phyloP scores from a whole-genome alignment of 2,888 invertebrate genomes.

The Petrolisthes manimaculis region DNA sequence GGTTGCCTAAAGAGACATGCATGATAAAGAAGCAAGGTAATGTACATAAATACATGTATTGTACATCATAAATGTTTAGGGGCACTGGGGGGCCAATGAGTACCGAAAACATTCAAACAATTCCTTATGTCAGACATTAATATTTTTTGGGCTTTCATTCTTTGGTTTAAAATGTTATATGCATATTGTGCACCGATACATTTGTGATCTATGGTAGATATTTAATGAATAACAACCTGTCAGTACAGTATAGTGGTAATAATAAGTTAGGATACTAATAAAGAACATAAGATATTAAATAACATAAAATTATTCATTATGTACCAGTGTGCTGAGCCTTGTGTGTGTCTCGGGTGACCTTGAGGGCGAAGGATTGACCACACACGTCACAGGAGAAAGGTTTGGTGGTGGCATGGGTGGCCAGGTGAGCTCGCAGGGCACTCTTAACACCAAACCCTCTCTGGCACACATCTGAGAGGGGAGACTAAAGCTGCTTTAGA shows the following conservation, averaged over 20 bases:
- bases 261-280: too few species aligned
- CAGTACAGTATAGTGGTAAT: too few species aligned
- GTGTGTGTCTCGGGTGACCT: constrained; percentile 61
- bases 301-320: background rate
- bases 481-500: background rate
- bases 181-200: too few species aligned
- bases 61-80: background rate
- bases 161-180: too few species aligned
- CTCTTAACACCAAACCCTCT: constrained; percentile 50
- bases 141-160: too few species aligned
- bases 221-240: too few species aligned
- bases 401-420: constrained; percentile 59
- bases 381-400: constrained; percentile 62
- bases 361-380: constrained; percentile 63
- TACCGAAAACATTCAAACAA: too few species aligned
- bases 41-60: background rate
- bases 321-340: constrained; percentile 62
- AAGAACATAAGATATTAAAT: too few species aligned
- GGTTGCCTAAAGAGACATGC: constrained; percentile 34
- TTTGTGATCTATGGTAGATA: too few species aligned
- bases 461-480: constrained; percentile 50
- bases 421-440: constrained; percentile 49
- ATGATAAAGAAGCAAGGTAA: background rate
- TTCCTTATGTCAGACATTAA: too few species aligned
- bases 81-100: too few species aligned